phyloP scores from a whole-genome alignment of 2,797 vertebrate genomes.

The Poeciliopsis turneri region DNA sequence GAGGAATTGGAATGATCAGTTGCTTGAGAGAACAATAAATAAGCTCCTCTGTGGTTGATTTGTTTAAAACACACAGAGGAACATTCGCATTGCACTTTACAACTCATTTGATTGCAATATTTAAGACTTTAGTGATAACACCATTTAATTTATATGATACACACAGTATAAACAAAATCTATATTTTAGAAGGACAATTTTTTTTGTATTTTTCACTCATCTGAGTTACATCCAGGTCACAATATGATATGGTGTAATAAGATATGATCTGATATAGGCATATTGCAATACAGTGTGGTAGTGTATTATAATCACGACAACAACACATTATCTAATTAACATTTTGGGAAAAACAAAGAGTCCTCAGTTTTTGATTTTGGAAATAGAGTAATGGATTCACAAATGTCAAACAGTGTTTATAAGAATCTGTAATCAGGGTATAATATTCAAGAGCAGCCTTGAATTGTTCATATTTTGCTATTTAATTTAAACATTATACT shows the following conservation, averaged over 20 bases:
- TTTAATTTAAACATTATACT: neutral
- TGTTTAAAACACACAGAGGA: constrained; percentile 33
- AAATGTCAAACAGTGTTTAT: neutral
- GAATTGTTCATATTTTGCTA: neutral
- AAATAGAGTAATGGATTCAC: neutral
- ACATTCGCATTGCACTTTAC: constrained; percentile 36
- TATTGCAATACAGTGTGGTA: neutral
- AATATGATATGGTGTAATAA: neutral
- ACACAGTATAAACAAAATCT: no score
- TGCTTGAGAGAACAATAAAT: constrained; percentile 58
- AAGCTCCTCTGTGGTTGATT: constrained; percentile 52
- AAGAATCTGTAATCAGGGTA: neutral
- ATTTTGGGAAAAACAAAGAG: neutral
- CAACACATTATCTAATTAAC: neutral
- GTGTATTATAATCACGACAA: neutral
- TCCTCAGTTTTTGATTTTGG: neutral
- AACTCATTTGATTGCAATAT: constrained; percentile 24
- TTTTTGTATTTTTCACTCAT: neutral
- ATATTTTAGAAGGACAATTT: neutral
- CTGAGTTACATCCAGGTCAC: neutral
- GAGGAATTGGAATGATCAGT: constrained; percentile 55
- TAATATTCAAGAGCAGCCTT: neutral
- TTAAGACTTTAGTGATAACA: constrained; percentile 28
- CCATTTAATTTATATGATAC: constrained; percentile 1
- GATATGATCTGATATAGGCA: neutral